Evolutionary conservation across 2,113 vertebrate species (phyloP).

Genomic region (Cranoglanis bouderius): DNA sequence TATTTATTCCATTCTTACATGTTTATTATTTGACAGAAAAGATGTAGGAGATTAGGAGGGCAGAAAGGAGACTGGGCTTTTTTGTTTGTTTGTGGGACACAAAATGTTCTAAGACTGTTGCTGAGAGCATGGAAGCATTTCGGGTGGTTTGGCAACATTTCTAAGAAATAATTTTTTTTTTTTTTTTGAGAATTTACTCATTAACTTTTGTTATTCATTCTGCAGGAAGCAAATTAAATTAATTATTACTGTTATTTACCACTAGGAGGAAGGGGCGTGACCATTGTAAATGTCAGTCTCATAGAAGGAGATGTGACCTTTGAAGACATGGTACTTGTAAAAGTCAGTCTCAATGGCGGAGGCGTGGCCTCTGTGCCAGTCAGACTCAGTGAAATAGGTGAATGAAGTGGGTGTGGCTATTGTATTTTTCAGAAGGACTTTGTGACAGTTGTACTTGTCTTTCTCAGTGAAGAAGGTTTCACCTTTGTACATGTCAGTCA

Average conservation of each 20-base stretch:
- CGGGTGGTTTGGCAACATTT: not conserved
- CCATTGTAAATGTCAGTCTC: not conserved
- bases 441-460: not conserved
- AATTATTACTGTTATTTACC: not conserved
- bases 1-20: slow-evolving; percentile 35
- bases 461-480: not conserved
- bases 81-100: not conserved
- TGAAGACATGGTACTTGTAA: not conserved
- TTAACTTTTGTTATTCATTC: not conserved
- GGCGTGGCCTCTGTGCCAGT: not conserved
- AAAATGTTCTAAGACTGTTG: not conserved
- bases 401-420: not conserved
- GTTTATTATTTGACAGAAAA: slow-evolving; percentile 34
- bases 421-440: not conserved
- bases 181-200: not conserved
- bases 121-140: not conserved
- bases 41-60: slow-evolving; percentile 36
- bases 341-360: not conserved
- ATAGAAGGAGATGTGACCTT: not conserved
- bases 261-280: too few relatives aligned
- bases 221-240: not conserved
- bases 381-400: not conserved
- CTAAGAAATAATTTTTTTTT: not conserved
- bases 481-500: not conserved
- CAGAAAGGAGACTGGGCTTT: not conserved